Evolutionary conservation across 2,888 invertebrate genomes (phyloP).

Genomic region (Sphaerophoria taeniata): DNA sequence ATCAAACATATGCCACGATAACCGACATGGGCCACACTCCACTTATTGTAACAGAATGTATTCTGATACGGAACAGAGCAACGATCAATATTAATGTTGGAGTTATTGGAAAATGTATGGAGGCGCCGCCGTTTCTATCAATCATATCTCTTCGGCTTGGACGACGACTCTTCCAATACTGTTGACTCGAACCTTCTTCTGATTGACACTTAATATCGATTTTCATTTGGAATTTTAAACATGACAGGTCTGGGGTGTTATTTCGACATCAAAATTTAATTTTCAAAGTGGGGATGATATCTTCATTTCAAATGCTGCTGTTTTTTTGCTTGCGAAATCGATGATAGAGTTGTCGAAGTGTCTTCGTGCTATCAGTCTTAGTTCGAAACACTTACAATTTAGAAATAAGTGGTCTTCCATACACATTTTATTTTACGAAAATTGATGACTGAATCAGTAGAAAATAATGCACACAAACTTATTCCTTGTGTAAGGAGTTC

Average conservation of each 20-base stretch:
- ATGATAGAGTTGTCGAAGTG: too few relatives aligned
- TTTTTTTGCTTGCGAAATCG: too few relatives aligned
- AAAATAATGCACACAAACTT: too few relatives aligned
- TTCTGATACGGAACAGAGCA: slow-evolving; percentile 3
- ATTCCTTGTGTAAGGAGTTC: too few relatives aligned
- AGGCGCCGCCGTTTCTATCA: slow-evolving; percentile 66
- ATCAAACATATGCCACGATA: neutral
- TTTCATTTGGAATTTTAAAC: slow-evolving; percentile 32
- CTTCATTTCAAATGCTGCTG: too few relatives aligned
- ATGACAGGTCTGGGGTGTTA: slow-evolving; percentile 39
- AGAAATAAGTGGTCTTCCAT: too few relatives aligned
- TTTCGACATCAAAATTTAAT: slow-evolving; percentile 4
- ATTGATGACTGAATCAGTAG: too few relatives aligned
- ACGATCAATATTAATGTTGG: neutral
- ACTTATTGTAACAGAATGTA: too few relatives aligned
- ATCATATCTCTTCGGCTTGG: slow-evolving; percentile 46
- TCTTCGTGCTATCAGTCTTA: too few relatives aligned
- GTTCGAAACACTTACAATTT: too few relatives aligned
- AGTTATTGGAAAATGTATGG: slow-evolving; percentile 15
- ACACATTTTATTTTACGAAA: too few relatives aligned
- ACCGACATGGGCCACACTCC: neutral
- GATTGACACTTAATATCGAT: slow-evolving; percentile 62
- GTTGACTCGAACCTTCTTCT: slow-evolving; percentile 38
- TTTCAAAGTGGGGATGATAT: too few relatives aligned
- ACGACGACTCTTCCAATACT: neutral